phyloP scores from a whole-genome alignment of 2,113 vertebrate species.

The Pachypanchax playfairii region DNA sequence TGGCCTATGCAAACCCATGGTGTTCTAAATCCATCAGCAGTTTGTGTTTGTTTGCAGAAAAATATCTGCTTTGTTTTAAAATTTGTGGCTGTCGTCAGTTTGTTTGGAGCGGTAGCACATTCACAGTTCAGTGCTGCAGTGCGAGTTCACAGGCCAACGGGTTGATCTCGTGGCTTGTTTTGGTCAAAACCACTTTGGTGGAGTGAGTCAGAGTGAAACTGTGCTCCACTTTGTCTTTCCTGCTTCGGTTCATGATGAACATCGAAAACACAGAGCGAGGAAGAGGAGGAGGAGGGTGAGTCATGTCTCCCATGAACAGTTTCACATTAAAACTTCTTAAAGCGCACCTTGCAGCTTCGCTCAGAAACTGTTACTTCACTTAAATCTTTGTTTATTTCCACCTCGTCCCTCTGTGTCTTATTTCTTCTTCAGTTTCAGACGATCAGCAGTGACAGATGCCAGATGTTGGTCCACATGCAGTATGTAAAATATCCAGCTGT shows the following conservation, averaged over 20 bases:
- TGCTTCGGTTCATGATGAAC: slow-evolving; percentile 33
- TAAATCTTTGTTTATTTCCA: background rate
- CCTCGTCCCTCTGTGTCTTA: background rate
- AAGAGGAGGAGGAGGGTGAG: slow-evolving; percentile 31
- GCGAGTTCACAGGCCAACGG: slow-evolving; percentile 1
- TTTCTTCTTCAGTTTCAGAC: slow-evolving; percentile 8
- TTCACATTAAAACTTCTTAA: slow-evolving; percentile 52
- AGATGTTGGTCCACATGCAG: slow-evolving; percentile 60
- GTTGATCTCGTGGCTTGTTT: slow-evolving; percentile 46
- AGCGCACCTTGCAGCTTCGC: slow-evolving; percentile 35
- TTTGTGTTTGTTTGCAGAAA: background rate
- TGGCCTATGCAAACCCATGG: slow-evolving; percentile 31
- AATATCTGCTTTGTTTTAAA: background rate
- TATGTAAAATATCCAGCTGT: slow-evolving; percentile 59
- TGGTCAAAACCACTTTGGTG: slow-evolving; percentile 29
- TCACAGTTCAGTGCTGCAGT: slow-evolving; percentile 12
- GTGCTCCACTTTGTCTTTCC: slow-evolving; percentile 40
- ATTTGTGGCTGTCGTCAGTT: background rate
- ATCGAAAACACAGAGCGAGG: slow-evolving; percentile 20
- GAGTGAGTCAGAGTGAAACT: slow-evolving; percentile 50
- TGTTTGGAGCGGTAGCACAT: background rate
- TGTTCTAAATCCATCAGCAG: slow-evolving; percentile 1
- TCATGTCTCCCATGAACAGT: slow-evolving; percentile 46
- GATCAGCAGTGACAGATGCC: slow-evolving; percentile 44
- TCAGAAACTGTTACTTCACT: background rate